Evolutionary conservation across 1,140 invertebrate species (phyloP).

Genomic region (Zaprionus davidi): DNA sequence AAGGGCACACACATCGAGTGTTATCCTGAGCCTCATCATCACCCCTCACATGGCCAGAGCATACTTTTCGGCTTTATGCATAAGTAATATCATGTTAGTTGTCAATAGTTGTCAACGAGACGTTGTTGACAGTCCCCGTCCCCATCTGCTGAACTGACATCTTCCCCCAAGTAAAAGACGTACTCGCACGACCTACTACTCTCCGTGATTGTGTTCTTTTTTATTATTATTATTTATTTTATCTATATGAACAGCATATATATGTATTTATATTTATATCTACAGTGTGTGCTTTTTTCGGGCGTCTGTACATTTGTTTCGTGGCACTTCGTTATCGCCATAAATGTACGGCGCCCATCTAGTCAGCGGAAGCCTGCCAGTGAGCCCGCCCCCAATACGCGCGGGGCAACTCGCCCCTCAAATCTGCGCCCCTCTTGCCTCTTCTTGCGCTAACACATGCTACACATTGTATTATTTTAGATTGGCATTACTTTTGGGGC

Average conservation of each 20-base stretch:
- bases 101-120: constrained; percentile 75
- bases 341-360: constrained; percentile 20
- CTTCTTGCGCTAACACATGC: constrained; percentile 38
- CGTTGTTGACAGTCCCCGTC: constrained; percentile 58
- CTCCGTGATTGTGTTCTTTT: constrained; percentile 36
- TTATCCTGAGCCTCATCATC: constrained; percentile 32
- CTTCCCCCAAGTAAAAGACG: not conserved
- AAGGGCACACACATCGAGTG: too few species aligned
- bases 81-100: constrained; percentile 77
- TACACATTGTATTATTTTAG: constrained; percentile 73
- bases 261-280: constrained; percentile 23
- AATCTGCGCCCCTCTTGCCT: not conserved
- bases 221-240: constrained; percentile 47
- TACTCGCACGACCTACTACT: constrained; percentile 18
- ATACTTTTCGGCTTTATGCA: constrained; percentile 65
- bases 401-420: not conserved
- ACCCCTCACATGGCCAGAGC: constrained; percentile 27
- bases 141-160: constrained; percentile 39
- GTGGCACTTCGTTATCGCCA: constrained; percentile 66
- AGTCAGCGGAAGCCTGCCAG: constrained; percentile 8
- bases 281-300: constrained; percentile 22
- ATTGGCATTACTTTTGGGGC: constrained; percentile 68
- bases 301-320: constrained; percentile 47
- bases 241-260: constrained; percentile 17
- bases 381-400: not conserved